phyloP scores from a whole-genome alignment of 2,888 invertebrate species.

The Neoitamus cyanurus region DNA sequence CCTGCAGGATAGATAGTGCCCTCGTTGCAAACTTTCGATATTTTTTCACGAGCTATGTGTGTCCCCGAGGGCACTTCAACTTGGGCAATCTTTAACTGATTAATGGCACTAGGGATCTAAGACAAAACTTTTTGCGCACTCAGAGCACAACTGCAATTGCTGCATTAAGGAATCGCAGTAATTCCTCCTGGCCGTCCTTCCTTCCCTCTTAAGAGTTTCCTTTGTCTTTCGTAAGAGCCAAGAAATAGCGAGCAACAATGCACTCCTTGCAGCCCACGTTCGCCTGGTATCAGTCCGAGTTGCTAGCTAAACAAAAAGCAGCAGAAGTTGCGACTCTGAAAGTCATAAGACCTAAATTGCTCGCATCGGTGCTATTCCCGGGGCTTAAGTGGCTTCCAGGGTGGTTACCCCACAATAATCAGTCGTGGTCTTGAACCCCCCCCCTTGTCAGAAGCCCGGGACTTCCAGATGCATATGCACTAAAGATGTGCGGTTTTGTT shows the following conservation, averaged over 20 bases:
- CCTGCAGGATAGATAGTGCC: not conserved
- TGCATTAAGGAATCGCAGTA: not conserved
- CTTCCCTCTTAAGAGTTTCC: not conserved
- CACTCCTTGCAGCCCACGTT: not conserved
- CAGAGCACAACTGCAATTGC: not conserved
- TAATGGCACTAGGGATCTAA: not conserved
- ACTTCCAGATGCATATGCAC: not conserved
- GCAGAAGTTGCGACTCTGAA: not conserved
- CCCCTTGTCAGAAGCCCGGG: not conserved
- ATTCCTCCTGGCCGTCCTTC: not conserved
- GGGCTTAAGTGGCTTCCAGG: not conserved
- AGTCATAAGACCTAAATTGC: not conserved
- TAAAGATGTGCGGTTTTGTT: not conserved
- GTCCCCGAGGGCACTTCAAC: not conserved
- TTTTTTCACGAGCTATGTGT: not conserved
- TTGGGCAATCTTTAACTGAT: not conserved
- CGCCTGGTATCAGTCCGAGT: not conserved
- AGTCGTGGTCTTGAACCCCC: not conserved
- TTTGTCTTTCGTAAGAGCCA: not conserved
- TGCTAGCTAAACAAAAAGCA: not conserved
- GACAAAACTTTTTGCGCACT: not conserved
- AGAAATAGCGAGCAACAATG: not conserved
- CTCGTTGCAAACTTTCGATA: not conserved
- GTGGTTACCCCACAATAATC: not conserved
- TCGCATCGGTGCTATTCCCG: not conserved